These are phyloP conservation scores for Melanostoma scalare DNA, from an alignment of 2,888 invertebrate genomes.

Conservation along the genomic window DNA sequence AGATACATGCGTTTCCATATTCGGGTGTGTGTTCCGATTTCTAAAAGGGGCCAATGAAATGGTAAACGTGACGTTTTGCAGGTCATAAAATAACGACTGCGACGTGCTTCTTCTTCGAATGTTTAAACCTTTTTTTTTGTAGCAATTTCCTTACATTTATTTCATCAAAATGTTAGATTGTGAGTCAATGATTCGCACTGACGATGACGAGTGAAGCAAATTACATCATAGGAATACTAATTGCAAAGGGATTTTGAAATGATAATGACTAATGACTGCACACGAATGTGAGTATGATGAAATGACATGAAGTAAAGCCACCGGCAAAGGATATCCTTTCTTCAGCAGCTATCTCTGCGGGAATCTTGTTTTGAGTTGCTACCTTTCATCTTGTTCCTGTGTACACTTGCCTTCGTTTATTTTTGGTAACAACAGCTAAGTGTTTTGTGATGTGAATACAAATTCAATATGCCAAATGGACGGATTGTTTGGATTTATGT, in stretches of 20 bases:
- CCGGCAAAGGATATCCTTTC: no score
- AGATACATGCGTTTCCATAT: slow-evolving; percentile 19
- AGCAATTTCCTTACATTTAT: not conserved
- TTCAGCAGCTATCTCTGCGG: no score
- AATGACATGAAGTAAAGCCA: not conserved
- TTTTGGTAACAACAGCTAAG: no score
- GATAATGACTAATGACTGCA: slow-evolving; percentile 36
- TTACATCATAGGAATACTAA: slow-evolving; percentile 67
- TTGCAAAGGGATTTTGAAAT: slow-evolving; percentile 13
- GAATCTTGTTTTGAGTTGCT: no score
- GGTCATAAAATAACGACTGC: slow-evolving; percentile 25
- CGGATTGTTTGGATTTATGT: no score
- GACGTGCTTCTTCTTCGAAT: not conserved
- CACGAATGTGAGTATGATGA: not conserved
- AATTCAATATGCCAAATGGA: no score
- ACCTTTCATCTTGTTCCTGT: no score
- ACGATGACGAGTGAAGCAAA: slow-evolving; percentile 19
- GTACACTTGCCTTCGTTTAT: no score
- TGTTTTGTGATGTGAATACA: no score
- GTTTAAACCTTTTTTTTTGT: not conserved
- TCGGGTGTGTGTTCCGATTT: slow-evolving; percentile 1
- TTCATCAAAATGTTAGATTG: not conserved
- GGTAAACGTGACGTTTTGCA: slow-evolving; percentile 60
- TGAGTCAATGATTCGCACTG: slow-evolving; percentile 16
- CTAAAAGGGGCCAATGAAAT: not conserved